Base-by-base conservation (phyloP, 2,888 invertebrate species). In the Lasioglossum malachurum region DNA sequence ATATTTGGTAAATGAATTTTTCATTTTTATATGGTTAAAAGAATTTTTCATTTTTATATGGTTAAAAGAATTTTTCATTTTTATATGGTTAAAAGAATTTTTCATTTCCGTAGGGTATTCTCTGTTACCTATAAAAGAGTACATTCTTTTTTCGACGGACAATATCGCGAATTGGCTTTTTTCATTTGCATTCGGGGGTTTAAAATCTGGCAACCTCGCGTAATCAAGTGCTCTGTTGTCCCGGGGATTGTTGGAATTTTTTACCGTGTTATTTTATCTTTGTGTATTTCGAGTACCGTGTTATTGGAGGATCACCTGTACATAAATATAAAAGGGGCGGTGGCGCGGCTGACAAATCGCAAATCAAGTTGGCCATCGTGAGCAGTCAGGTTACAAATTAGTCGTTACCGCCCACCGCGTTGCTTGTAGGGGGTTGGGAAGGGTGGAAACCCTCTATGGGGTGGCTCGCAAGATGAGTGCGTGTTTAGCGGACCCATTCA, bases 301-400 rank as follows among this genome's bases (percentile, higher is more conserved):
- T 57, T 57, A 57, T 57, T 57, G 57, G 57, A 57, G 57, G 57
- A 57, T 57, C 57, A 57, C 10, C n/a, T n/a, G n/a, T 46, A 31
- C 31, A 73, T 73, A 31, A 23, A 31, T 57, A 57, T 57, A 57
- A 57, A 57, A n/a, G 57, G 57, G 57, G 57, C n/a, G 57, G 57
- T n/a, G 12, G 10, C 57, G 57, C 12, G 57, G 57, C n/a, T 57
- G 57, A n/a, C 57, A 57, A 57, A 57, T 57, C 57, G 57, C 73
- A 60, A 83, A 82, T 57, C 57, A 57, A 57, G 57, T n/a, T 57
- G 57, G 57, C 57, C 57, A 57, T 57, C 72, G 27, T 14, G 44
- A 44, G 16, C n/a, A 27, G 16, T 72, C 44, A 7, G 27, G 44
- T 44, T 44, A 27, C 27, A 19, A 72, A 44, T 72, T 57, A 57